These are phyloP conservation scores for Steinernema hermaphroditum DNA, from an alignment of 2,888 invertebrate genomes.

Conservation along the genomic window DNA sequence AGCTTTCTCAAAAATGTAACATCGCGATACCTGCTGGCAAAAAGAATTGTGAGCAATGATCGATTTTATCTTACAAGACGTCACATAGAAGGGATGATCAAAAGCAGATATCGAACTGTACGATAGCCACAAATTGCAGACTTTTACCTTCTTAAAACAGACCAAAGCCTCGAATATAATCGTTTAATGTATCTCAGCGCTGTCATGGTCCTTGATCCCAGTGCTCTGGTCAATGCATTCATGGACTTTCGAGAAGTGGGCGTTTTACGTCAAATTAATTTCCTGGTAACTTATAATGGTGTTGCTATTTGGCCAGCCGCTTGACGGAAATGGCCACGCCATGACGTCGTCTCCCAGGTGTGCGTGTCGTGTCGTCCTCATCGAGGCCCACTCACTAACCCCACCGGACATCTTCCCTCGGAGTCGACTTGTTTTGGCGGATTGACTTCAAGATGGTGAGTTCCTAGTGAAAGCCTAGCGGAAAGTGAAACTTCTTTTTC, in stretches of 20 bases:
- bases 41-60: no score
- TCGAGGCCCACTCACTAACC: neutral
- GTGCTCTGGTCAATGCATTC: no score
- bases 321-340: neutral
- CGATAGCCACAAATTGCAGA: no score
- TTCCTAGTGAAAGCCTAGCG: neutral
- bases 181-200: no score
- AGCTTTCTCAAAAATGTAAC: no score
- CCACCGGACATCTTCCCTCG: constrained; percentile 7
- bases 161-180: no score
- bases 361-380: neutral
- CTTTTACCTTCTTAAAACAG: no score
- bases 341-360: constrained; percentile 1
- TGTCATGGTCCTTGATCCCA: no score
- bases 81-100: no score
- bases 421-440: neutral
- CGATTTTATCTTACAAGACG: no score
- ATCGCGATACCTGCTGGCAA: no score
- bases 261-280: neutral
- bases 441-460: constrained; percentile 3
- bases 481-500: constrained; percentile 18
- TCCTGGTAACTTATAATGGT: neutral
- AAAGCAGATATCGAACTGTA: no score
- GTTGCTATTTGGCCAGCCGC: constrained; percentile 10
- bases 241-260: neutral